phyloP scores from a whole-genome alignment of 2,113 vertebrate species.

The Todiramphus saurophagus region DNA sequence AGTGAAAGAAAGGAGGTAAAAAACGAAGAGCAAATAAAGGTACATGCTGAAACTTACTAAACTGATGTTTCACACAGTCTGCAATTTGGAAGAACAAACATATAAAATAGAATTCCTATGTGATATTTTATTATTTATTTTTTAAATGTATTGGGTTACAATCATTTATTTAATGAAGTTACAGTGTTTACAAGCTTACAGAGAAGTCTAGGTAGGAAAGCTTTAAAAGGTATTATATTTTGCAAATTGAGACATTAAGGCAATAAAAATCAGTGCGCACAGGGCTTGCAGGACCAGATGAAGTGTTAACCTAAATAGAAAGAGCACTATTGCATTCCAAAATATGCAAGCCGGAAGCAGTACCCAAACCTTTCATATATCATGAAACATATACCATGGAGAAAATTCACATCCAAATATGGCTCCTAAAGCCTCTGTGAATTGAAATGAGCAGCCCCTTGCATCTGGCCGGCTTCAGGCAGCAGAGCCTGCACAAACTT shows the following conservation, averaged over 20 bases:
- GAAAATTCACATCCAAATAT: constrained; percentile 10
- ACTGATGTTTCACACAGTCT: neutral
- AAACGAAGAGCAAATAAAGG: neutral
- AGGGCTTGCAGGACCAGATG: neutral
- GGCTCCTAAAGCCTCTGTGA: neutral
- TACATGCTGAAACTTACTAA: neutral
- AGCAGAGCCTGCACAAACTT: neutral
- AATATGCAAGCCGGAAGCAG: neutral
- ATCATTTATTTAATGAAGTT: neutral
- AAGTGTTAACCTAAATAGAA: neutral
- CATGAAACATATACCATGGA: neutral
- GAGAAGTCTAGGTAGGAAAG: neutral
- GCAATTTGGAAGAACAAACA: neutral
- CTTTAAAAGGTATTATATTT: neutral
- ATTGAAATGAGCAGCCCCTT: neutral
- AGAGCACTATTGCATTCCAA: rapidly evolving
- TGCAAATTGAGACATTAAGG: neutral
- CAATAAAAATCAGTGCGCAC: neutral
- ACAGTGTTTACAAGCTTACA: neutral
- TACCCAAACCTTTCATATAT: neutral
- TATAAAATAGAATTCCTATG: no score
- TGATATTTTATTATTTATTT: neutral
- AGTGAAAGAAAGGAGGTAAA: neutral
- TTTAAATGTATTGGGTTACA: neutral
- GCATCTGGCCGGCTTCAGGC: neutral